phyloP scores from a whole-genome alignment of 37 sponge, comb jelly and placozoan genomes.

The Cliona cf. orientalis region DNA sequence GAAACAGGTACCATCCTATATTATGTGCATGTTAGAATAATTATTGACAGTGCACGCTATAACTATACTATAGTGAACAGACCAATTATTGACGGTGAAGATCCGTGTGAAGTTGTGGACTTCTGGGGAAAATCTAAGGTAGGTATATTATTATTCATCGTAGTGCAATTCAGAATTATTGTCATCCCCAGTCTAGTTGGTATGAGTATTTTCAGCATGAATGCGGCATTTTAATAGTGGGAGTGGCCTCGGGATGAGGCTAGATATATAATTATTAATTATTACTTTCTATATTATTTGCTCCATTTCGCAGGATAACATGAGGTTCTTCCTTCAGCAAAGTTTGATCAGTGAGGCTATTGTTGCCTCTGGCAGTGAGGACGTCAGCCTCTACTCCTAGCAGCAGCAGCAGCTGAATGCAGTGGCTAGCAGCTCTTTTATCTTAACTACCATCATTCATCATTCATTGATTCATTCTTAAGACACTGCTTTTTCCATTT shows the following conservation, averaged over 20 bases:
- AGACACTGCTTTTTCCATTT: too few relatives aligned
- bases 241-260: too few relatives aligned
- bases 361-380: too few relatives aligned
- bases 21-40: background rate
- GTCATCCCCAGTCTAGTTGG: too few relatives aligned
- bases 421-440: too few relatives aligned
- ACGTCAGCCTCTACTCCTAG: too few relatives aligned
- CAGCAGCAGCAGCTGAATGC: too few relatives aligned
- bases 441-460: too few relatives aligned
- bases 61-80: conserved; percentile 43
- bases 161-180: too few relatives aligned
- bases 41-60: conserved; percentile 2
- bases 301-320: conserved; percentile 42
- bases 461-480: too few relatives aligned
- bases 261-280: background rate
- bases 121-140: conserved; percentile 89
- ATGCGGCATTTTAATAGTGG: too few relatives aligned
- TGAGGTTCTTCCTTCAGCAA: conserved; percentile 61
- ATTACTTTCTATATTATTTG: background rate
- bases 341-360: conserved; percentile 15
- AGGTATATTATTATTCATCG: conserved; percentile 5
- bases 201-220: too few relatives aligned
- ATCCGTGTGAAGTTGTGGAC: conserved; percentile 69
- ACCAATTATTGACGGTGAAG: conserved; percentile 46
- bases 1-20: conserved; percentile 40